Evolutionary conservation across 35 echinoderm and acorn worm genomes (phyloP).

Genomic region (Heliocidaris erythrogramma): DNA sequence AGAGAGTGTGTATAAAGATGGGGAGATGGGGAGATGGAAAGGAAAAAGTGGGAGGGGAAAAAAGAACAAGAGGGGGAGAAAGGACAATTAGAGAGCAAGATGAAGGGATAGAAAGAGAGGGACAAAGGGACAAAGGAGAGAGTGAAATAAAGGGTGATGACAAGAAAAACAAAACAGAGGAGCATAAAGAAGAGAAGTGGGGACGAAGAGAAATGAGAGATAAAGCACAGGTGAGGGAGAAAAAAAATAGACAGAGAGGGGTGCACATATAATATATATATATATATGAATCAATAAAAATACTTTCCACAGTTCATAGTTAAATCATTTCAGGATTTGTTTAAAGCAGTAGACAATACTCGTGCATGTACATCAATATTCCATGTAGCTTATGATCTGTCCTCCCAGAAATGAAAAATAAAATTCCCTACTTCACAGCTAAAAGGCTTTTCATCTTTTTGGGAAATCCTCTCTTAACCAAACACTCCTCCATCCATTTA

Average conservation of each 20-base stretch:
- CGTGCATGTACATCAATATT: not conserved
- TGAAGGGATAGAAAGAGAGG: not conserved
- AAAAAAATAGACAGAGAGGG: not conserved
- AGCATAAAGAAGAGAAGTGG: not conserved
- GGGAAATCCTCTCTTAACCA: conserved; percentile 20
- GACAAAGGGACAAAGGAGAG: not conserved
- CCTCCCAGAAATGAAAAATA: not conserved
- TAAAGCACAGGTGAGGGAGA: not conserved
- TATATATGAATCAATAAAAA: not conserved
- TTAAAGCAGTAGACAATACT: not conserved
- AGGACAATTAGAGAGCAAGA: too few relatives aligned
- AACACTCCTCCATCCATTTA: not conserved
- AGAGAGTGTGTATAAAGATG: too few relatives aligned
- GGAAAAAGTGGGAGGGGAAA: too few relatives aligned
- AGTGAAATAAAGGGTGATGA: not conserved
- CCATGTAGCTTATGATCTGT: not conserved
- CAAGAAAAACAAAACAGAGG: not conserved
- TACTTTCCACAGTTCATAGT: not conserved
- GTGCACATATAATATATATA: too few relatives aligned
- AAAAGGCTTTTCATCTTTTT: not conserved
- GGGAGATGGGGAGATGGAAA: too few relatives aligned
- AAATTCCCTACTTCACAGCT: conserved; percentile 9
- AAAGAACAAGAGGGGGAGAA: too few relatives aligned
- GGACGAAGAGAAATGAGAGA: not conserved
- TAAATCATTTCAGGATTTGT: not conserved